Evolutionary conservation across 2,888 invertebrate genomes (phyloP).

Genomic region (Scaeva pyrastri): DNA sequence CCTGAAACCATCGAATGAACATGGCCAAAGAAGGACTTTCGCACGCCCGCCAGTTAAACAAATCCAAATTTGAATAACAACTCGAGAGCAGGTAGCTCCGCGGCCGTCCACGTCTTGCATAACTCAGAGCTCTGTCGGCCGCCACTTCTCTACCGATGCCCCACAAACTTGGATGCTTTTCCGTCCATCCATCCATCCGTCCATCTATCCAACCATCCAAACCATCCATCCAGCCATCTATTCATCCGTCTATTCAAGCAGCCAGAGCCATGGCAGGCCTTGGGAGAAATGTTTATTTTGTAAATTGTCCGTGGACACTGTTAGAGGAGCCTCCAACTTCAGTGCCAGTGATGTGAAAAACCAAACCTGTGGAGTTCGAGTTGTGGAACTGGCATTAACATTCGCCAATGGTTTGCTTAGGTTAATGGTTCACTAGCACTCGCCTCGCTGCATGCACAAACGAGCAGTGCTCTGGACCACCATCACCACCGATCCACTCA

Average conservation of each 20-base stretch:
- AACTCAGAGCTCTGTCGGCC: constrained; percentile 32
- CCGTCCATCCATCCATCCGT: constrained; percentile 53
- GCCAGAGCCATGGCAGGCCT: constrained; percentile 50
- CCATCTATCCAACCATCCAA: constrained; percentile 29
- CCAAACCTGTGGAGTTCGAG: neutral
- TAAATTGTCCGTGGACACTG: constrained; percentile 74
- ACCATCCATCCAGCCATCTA: constrained; percentile 31
- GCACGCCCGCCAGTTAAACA: constrained; percentile 64
- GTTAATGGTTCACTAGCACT: constrained; percentile 72
- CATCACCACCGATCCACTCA: constrained; percentile 62
- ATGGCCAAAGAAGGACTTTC: constrained; percentile 64
- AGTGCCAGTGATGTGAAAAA: constrained; percentile 1
- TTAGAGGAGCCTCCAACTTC: constrained; percentile 43
- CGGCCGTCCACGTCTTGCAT: constrained; percentile 46
- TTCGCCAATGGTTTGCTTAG: constrained; percentile 69
- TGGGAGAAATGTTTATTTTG: constrained; percentile 73
- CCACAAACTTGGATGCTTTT: constrained; percentile 50
- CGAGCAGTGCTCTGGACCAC: constrained; percentile 60
- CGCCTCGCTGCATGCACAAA: constrained; percentile 26
- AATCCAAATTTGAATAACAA: constrained; percentile 73
- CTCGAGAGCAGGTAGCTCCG: constrained; percentile 69
- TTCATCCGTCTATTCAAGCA: constrained; percentile 39
- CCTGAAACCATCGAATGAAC: constrained; percentile 68
- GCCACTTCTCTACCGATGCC: constrained; percentile 12
- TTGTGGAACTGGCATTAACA: constrained; percentile 55